Evolutionary conservation across 1,140 invertebrate species (phyloP).

Genomic region (Heliconius congener): DNA sequence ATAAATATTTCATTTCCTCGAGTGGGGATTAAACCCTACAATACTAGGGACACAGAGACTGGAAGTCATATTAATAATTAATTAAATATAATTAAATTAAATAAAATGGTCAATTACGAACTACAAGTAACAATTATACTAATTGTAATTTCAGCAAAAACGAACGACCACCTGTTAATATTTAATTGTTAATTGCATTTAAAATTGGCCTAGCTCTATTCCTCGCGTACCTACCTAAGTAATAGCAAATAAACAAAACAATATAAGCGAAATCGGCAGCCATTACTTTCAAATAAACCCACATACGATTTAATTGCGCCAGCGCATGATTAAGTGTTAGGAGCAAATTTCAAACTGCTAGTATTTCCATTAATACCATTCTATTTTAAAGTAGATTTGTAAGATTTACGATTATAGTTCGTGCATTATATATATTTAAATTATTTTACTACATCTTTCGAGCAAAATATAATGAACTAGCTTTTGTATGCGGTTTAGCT

Average conservation of each 20-base stretch:
- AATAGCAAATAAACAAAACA: conserved; percentile 2
- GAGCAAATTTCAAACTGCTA: conserved; percentile 1
- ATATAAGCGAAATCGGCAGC: neutral
- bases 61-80: no score
- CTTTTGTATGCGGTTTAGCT: neutral
- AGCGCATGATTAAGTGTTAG: conserved; percentile 8
- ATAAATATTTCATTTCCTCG: no score
- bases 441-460: neutral
- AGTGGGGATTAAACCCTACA: no score
- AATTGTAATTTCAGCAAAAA: no score
- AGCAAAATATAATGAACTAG: neutral
- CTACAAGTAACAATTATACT: no score
- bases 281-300: conserved; percentile 12
- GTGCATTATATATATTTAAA: conserved; percentile 6
- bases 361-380: conserved; percentile 6
- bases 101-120: no score
- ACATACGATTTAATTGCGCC: conserved; percentile 13
- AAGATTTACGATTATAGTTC: conserved; percentile 7
- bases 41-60: no score
- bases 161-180: no score
- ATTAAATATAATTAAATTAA: no score
- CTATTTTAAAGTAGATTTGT: conserved; percentile 12
- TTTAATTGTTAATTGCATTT: no score
- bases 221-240: neutral
- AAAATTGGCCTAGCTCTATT: no score